These are phyloP conservation scores for Achatina immaculata DNA, from an alignment of 1,140 invertebrate species.

Conservation along the genomic window DNA sequence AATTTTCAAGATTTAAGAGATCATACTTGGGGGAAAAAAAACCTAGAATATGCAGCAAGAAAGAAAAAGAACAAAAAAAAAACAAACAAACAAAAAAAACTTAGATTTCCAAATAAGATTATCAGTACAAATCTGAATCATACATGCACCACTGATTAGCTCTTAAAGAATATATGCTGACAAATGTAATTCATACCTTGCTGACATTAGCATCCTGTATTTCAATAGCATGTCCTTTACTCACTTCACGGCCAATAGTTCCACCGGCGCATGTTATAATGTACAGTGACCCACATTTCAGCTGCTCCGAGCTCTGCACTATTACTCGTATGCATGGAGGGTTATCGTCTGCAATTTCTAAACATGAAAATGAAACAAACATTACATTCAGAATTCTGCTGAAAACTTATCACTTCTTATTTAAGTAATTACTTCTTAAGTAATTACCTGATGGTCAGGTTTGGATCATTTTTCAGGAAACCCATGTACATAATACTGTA, in stretches of 20 bases:
- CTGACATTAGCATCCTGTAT: constrained; percentile 86
- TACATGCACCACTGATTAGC: no score
- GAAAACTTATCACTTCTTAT: neutral
- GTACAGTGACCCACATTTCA: constrained; percentile 84
- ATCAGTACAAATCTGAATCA: no score
- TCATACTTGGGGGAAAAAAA: no score
- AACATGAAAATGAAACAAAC: constrained; percentile 16
- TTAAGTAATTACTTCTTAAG: neutral
- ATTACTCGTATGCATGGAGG: constrained; percentile 91
- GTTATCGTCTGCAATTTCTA: constrained; percentile 47
- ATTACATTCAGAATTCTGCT: neutral
- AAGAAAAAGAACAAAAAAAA: no score
- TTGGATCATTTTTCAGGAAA: neutral
- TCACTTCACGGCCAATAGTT: constrained; percentile 85
- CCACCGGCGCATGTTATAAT: constrained; percentile 90
- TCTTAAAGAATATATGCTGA: no score
- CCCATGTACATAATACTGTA: neutral
- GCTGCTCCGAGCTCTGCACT: constrained; percentile 80
- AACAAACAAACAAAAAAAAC: no score
- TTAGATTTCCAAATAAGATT: no score
- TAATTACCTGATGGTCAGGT: neutral
- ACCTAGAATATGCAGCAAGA: no score
- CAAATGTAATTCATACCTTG: constrained; percentile 76
- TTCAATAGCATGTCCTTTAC: constrained; percentile 75
- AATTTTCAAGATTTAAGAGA: no score